Evolutionary conservation across 1,140 invertebrate genomes (phyloP).

Genomic region (Mercenaria mercenaria): DNA sequence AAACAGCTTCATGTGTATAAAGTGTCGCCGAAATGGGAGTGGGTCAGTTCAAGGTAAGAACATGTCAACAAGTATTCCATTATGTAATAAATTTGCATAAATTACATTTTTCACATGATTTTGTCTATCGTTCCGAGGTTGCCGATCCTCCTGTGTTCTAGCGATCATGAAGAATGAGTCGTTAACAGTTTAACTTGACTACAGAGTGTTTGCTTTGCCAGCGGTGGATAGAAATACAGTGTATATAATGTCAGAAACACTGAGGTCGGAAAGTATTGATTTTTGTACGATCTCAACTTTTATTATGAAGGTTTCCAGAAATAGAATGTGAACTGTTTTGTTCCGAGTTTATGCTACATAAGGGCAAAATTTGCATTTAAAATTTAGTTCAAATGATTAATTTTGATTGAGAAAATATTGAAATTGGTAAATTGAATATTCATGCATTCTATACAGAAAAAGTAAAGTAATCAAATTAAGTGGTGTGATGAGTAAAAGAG

Average conservation of each 20-base stretch:
- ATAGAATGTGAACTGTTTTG: slow-evolving; percentile 21
- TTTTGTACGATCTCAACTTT: slow-evolving; percentile 15
- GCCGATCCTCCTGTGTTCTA: neutral
- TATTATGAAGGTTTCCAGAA: slow-evolving; percentile 42
- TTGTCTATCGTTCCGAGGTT: neutral
- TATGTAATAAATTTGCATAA: slow-evolving; percentile 19
- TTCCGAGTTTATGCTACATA: neutral
- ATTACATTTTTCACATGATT: neutral
- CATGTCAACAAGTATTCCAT: neutral
- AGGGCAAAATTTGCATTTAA: neutral
- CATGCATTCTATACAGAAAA: neutral
- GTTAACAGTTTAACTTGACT: neutral
- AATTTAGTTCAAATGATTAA: neutral
- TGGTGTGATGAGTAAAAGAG: neutral
- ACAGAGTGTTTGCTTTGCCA: slow-evolving; percentile 35
- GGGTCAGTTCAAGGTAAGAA: slow-evolving; percentile 45
- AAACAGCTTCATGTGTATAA: slow-evolving; percentile 60
- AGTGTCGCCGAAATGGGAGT: slow-evolving; percentile 34
- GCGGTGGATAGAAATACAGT: neutral
- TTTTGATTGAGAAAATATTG: neutral
- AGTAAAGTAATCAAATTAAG: neutral
- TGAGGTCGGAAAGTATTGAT: slow-evolving; percentile 59
- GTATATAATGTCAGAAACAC: slow-evolving; percentile 31
- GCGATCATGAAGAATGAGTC: neutral
- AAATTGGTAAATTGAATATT: neutral